These are phyloP conservation scores for Megaceryle torquata DNA, from an alignment of 2,113 vertebrate genomes.

Conservation along the genomic window DNA sequence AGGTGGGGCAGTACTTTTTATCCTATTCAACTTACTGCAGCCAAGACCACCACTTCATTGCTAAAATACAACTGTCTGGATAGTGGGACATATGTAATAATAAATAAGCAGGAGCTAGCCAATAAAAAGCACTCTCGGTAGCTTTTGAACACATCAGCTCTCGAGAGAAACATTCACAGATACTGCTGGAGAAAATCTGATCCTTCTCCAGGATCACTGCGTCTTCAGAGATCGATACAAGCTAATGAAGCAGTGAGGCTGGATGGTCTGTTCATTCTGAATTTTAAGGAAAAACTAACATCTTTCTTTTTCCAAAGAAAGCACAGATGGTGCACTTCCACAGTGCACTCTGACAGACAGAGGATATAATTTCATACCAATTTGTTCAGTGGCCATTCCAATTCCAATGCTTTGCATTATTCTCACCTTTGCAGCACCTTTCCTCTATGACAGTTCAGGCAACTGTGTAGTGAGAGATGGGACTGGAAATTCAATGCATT, in stretches of 20 bases:
- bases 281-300: constrained; percentile 1
- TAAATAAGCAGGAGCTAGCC: not conserved
- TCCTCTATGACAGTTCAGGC: not conserved
- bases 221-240: not conserved
- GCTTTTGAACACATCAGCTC: not conserved
- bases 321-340: not conserved
- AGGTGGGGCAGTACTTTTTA: not conserved
- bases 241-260: not conserved
- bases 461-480: not conserved
- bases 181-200: not conserved
- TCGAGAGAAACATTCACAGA: not conserved
- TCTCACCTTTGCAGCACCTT: not conserved
- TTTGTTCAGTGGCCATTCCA: constrained; percentile 30
- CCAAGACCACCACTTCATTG: not conserved
- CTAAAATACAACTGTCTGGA: not conserved
- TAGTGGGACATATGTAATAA: not conserved
- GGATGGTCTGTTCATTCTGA: not conserved
- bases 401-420: constrained; percentile 2
- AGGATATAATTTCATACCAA: constrained; percentile 28
- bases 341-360: not conserved
- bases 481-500: not conserved
- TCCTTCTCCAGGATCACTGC: not conserved
- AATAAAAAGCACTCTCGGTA: not conserved
- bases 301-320: not conserved
- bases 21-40: not conserved